Conservation (phyloP, 2,113 vertebrate species). For the Plotosus lineatus region DNA sequence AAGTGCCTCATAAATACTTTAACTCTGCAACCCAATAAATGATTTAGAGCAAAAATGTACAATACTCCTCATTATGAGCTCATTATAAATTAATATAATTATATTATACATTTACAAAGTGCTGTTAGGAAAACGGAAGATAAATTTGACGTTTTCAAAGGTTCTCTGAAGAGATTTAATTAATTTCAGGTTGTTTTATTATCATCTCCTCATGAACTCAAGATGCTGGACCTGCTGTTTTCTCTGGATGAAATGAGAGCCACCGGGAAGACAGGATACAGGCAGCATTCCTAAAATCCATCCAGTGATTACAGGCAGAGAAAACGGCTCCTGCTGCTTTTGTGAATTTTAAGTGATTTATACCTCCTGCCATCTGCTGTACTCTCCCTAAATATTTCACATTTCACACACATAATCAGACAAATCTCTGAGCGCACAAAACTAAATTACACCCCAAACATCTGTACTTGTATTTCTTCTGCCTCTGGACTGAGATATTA, state of each 20-base stretch:
- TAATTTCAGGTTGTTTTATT: not conserved
- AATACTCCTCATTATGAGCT: not conserved
- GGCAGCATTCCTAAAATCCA: not conserved
- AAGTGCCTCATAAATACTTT: not conserved
- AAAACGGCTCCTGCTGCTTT: not conserved
- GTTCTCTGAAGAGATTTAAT: not conserved
- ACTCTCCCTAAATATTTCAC: not conserved
- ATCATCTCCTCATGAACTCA: not conserved
- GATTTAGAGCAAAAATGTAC: not conserved
- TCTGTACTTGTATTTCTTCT: constrained; percentile 47
- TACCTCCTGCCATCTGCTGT: not conserved
- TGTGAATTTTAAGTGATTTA: not conserved
- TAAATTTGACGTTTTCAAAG: too few species aligned
- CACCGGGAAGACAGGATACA: not conserved
- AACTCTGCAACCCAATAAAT: not conserved
- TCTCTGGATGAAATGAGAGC: not conserved
- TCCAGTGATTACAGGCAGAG: not conserved
- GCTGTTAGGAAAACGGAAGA: not conserved
- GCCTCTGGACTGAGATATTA: not conserved
- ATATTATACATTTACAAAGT: not conserved
- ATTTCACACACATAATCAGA: constrained; percentile 22
- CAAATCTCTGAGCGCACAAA: constrained; percentile 43
- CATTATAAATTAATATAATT: too few species aligned
- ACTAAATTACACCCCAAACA: constrained; percentile 57
- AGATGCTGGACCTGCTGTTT: not conserved